These are phyloP conservation scores for Neoarius graeffei DNA, from an alignment of 2,113 vertebrate species.

Conservation along the genomic window DNA sequence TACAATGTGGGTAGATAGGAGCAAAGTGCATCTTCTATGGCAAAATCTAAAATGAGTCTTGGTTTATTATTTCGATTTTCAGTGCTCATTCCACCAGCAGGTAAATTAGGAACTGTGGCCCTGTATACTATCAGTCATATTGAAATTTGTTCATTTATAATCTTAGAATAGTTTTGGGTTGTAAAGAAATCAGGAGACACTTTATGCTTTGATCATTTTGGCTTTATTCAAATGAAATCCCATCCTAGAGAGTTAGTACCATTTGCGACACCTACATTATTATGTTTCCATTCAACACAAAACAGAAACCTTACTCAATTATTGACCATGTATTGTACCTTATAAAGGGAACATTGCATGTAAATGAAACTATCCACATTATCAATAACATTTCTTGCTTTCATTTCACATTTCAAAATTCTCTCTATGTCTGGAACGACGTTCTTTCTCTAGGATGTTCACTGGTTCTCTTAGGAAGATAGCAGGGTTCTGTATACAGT, in stretches of 20 bases:
- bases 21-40: background rate
- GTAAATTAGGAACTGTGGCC: background rate
- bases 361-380: background rate
- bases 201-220: slow-evolving; percentile 49
- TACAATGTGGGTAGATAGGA: background rate
- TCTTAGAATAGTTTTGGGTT: background rate
- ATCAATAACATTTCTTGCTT: slow-evolving; percentile 1
- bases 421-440: background rate
- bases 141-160: background rate
- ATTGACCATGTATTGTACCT: background rate
- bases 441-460: slow-evolving; percentile 52
- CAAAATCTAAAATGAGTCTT: background rate
- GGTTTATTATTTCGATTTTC: background rate
- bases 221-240: slow-evolving; percentile 71
- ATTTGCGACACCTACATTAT: slow-evolving; percentile 15
- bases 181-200: slow-evolving; percentile 10
- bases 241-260: slow-evolving; percentile 19
- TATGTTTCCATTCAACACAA: slow-evolving; percentile 8
- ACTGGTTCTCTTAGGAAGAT: slow-evolving; percentile 41
- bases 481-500: background rate
- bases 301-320: background rate
- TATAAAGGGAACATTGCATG: background rate
- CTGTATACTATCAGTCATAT: background rate
- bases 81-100: background rate
- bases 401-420: slow-evolving; percentile 13